Evolutionary conservation across 2,113 vertebrate species (phyloP), one percentile per base, ranked within the genome.

Genomic region (Gambusia affinis): DNA sequence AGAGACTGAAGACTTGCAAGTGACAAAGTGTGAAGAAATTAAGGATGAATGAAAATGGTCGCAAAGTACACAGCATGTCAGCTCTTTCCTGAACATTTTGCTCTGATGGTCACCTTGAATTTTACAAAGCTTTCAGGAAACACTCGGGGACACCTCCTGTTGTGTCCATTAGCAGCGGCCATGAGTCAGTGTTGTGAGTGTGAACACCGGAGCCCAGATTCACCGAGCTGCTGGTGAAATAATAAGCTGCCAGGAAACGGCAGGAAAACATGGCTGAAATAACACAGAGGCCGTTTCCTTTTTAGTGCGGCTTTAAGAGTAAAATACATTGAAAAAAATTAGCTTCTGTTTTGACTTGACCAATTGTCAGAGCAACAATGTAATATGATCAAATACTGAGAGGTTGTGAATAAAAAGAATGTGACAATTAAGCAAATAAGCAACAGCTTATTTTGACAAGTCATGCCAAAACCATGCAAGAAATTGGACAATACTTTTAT

Each of bases 221-320:
- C 68, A 66, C 65, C 24, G 47, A 76, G 74, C 76, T 6, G 12
- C 15, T 24, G 24, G 69, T 24, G 1, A 37, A 72, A 79, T 62
- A 74, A 75, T 47, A 51, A 42, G 72, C 76, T 82, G 80, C 71
- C 51, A 60, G 44, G 72, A 86, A 79, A 71, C 51, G 33, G 51
- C 44, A 28, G 8, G 0, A 19, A 69, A 77, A 70, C 44, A 8
- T 61, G 51, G 60, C 61, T 72, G 30, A 64, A 75, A 64, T 61
- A 12, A 68, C 35, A 71, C 39, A 11, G 31, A 62, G 64, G 30
- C 42, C 22, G 44, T 60, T 75, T 76, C 4, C 51, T 68, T 37
- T 70, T 72, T 65, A 8, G n/a, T n/a, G 15, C 30, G n/a, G 42
- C 68, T 63, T 60, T 84, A 64, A 84, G 71, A 80, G 66, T 65